Base-by-base conservation (phyloP, 1,140 invertebrate species). In the Drosophila sulfurigaster region DNA sequence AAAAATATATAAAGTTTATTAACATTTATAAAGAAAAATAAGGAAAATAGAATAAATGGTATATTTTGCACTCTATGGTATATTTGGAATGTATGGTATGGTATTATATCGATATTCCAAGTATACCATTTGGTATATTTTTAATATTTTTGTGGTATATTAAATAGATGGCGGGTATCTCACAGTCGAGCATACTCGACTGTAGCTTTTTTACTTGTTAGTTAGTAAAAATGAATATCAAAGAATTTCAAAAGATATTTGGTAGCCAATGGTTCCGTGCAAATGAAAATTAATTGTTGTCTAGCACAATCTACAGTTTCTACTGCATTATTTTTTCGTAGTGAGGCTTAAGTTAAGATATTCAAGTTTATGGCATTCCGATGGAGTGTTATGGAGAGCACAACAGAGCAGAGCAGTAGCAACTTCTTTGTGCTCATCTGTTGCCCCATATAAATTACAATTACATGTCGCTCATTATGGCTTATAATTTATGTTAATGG, bases 401-500 rank as follows among this genome's bases (percentile, higher is more conserved):
- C 11, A 35, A 16, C 13, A 8, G 1, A n/a, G 2, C 8, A 11
- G 16, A 35, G 30, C 25, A 32, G 30, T 38, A 56, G 30, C 28
- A 43, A 64, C 41, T 63, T 70, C 59, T 38, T 45, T 46, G 52
- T 65, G 25, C 57, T 69, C 57, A 74, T 62, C 32, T 62, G 64
- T 51, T 57, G 70, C 73, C 6, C 15, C 45, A 65, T 89, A 85
- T 89, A 88, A 88, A 88, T 88, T 89, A 64, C 83, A 88, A 88
- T 88, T 88, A 88, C 83, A 85, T 81, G 78, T 72, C 73, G 74
- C 85, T 88, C 78, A 87, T 89, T 85, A 88, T 85, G 81, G 75
- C 81, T 71, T 89, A 89, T 88, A 89, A 88, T 89, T 85, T 88
- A 88, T 85, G 83, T 81, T 88, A 88, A 88, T 89, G 81, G 81